A percentile compares a stretch with the other conserved stretches of the same genome.
Conservation (phyloP, 1,140 invertebrate genomes). For the Euborellia annulipes region DNA sequence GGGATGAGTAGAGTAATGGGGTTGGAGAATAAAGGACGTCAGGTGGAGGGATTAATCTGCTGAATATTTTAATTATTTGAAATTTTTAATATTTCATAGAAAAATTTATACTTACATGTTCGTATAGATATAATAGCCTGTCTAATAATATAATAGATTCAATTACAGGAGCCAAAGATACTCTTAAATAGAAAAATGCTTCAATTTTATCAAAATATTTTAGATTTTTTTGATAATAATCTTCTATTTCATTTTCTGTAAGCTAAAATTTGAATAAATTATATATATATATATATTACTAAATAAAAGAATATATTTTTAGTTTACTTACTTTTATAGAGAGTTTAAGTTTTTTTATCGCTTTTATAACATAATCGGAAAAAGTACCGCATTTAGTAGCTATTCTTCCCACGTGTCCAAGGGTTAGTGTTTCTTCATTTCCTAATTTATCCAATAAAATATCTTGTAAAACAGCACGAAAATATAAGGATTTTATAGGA, state of each 20-base stretch:
- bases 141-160: slow-evolving; percentile 76
- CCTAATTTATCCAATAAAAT: slow-evolving; percentile 26
- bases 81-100: no score
- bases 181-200: slow-evolving; percentile 64
- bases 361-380: slow-evolving; percentile 44
- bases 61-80: no score
- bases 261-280: slow-evolving; percentile 24
- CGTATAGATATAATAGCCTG: slow-evolving; percentile 59
- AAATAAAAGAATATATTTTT: no score
- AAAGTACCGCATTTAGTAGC: slow-evolving; percentile 39
- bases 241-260: slow-evolving; percentile 29
- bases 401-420: slow-evolving; percentile 27
- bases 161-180: slow-evolving; percentile 64
- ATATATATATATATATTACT: slow-evolving; percentile 18
- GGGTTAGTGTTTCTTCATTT: slow-evolving; percentile 15
- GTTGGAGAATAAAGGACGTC: no score
- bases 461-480: slow-evolving; percentile 56
- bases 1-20: no score
- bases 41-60: no score
- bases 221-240: slow-evolving; percentile 30
- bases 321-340: slow-evolving; percentile 16
- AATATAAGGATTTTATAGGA: slow-evolving; percentile 45
- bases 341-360: slow-evolving; percentile 35
- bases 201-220: slow-evolving; percentile 45
- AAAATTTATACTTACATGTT: slow-evolving; percentile 38